Percentiles rank a stretch among this genome's conserved stretches.
Evolutionary conservation across 2,113 vertebrate genomes (phyloP).

Genomic region (Sceloporus tristichus): DNA sequence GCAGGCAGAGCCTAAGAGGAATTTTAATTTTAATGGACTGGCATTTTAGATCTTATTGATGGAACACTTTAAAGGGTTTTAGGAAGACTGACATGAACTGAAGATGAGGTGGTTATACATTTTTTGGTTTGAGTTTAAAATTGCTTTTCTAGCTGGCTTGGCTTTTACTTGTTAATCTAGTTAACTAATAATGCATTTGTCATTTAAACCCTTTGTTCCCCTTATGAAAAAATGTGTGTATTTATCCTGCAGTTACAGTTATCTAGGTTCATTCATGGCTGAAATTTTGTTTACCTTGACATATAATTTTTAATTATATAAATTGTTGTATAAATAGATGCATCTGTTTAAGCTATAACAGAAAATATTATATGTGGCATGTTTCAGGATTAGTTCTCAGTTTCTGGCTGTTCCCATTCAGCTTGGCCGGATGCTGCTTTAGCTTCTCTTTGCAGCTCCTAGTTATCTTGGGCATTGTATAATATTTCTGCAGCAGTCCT

Average conservation of each 20-base stretch:
- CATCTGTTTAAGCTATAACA: slow-evolving; percentile 20
- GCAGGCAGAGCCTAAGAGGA: neutral
- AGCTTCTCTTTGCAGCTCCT: slow-evolving; percentile 71
- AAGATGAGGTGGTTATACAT: neutral
- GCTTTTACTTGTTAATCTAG: slow-evolving; percentile 46
- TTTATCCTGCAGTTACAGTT: slow-evolving; percentile 74
- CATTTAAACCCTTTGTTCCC: slow-evolving; percentile 60
- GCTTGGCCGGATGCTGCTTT: slow-evolving; percentile 73
- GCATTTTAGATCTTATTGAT: neutral
- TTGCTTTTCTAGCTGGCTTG: slow-evolving; percentile 26
- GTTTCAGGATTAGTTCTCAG: slow-evolving; percentile 79
- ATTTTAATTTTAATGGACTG: neutral
- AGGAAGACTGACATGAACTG: neutral
- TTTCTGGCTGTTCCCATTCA: slow-evolving; percentile 76
- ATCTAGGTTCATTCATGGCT: neutral
- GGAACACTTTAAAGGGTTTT: neutral
- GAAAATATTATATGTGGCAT: slow-evolving; percentile 17
- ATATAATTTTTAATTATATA: slow-evolving; percentile 29
- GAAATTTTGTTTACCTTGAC: slow-evolving; percentile 23
- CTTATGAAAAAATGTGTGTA: slow-evolving; percentile 76
- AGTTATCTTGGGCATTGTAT: slow-evolving; percentile 53
- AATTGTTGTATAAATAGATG: slow-evolving; percentile 12
- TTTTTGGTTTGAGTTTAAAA: neutral
- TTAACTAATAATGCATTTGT: slow-evolving; percentile 67
- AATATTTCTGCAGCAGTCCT: slow-evolving; percentile 60